Conservation (phyloP, 1,140 invertebrate species). For the Eufriesea mexicana region DNA sequence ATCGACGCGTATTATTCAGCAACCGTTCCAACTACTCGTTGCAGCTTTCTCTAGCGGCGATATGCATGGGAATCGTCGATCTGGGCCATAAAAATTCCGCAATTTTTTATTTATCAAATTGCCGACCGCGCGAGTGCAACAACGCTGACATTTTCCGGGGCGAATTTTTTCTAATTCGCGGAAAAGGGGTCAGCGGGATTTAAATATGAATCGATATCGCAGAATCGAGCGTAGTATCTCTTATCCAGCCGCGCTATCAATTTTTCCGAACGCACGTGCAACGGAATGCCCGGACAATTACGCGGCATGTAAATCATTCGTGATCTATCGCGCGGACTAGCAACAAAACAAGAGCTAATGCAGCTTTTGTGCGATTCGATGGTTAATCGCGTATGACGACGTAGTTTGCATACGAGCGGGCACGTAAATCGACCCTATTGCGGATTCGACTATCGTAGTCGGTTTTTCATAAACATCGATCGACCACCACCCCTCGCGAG, state of each 20-base stretch:
- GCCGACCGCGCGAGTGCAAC: no score
- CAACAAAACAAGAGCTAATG: background rate
- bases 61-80: no score
- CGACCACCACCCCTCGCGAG: background rate
- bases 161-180: no score
- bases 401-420: background rate
- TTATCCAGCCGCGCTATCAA: background rate
- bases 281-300: background rate
- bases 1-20: no score
- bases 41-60: no score
- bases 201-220: no score
- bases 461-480: constrained; percentile 32
- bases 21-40: no score
- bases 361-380: background rate
- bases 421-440: background rate
- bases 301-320: background rate
- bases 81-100: no score
- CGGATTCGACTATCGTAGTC: background rate
- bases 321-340: background rate
- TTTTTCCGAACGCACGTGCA: background rate
- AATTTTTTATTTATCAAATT: no score
- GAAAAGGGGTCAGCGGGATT: no score
- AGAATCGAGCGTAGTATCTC: no score
- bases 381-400: background rate
- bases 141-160: no score